Evolutionary conservation across 2,797 vertebrate species (phyloP).

Genomic region (Sebastes diploproa): DNA sequence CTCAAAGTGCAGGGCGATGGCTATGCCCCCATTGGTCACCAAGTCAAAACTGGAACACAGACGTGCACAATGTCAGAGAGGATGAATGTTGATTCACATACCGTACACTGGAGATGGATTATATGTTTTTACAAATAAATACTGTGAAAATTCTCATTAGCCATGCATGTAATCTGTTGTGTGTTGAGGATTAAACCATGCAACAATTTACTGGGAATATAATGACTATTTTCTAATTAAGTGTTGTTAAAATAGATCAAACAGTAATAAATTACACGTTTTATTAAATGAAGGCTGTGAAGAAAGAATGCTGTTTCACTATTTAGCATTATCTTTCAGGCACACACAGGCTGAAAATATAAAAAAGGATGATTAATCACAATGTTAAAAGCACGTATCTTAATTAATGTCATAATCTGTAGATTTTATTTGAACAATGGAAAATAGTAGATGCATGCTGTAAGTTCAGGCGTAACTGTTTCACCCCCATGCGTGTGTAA

Average conservation of each 20-base stretch:
- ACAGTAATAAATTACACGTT: slow-evolving; percentile 46
- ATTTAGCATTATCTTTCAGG: slow-evolving; percentile 54
- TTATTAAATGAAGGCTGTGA: slow-evolving; percentile 45
- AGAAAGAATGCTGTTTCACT: slow-evolving; percentile 34
- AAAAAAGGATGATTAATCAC: slow-evolving; percentile 51
- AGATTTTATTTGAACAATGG: slow-evolving; percentile 33
- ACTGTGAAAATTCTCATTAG: slow-evolving; percentile 13
- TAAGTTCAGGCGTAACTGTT: slow-evolving; percentile 21
- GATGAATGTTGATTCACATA: slow-evolving; percentile 4
- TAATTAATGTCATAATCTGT: slow-evolving; percentile 52
- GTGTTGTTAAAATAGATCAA: slow-evolving; percentile 39
- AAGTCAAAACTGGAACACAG: slow-evolving; percentile 91
- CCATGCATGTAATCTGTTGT: slow-evolving; percentile 20
- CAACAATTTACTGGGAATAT: slow-evolving; percentile 2
- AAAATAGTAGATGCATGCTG: slow-evolving; percentile 18
- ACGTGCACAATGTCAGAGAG: slow-evolving; percentile 21
- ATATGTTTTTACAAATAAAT: background rate
- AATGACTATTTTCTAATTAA: slow-evolving; percentile 41
- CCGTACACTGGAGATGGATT: slow-evolving; percentile 1
- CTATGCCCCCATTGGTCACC: slow-evolving; percentile 93
- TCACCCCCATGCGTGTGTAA: slow-evolving; percentile 27
- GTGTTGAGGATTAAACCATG: slow-evolving; percentile 31
- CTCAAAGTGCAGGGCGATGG: slow-evolving; percentile 92
- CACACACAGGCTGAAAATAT: slow-evolving; percentile 47
- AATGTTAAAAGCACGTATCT: slow-evolving; percentile 28